Conservation (phyloP, 1,140 invertebrate genomes). For the Globodera ellingtonae region DNA sequence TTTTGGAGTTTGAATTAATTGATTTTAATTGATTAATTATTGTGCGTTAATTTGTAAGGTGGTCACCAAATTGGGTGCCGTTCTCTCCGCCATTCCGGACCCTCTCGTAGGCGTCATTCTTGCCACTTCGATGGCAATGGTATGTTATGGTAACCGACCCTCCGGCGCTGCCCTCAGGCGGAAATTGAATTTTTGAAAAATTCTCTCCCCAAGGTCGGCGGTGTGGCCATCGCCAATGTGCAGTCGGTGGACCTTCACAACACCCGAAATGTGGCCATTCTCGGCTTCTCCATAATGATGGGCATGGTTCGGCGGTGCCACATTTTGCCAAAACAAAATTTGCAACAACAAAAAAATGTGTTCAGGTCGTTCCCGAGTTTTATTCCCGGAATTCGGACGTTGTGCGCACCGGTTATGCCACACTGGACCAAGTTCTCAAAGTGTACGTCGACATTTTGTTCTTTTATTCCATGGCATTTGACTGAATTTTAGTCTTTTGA, state of each 20-base stretch:
- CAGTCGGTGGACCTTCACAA: conserved; percentile 65
- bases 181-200: no score
- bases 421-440: conserved; percentile 42
- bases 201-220: conserved; percentile 58
- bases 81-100: conserved; percentile 63
- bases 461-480: background rate
- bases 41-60: conserved; percentile 11
- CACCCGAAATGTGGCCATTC: conserved; percentile 66
- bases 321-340: background rate
- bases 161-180: no score
- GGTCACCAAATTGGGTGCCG: conserved; percentile 56
- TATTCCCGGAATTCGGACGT: conserved; percentile 25
- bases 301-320: conserved; percentile 50
- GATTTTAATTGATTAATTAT: background rate
- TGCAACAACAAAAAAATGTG: background rate
- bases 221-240: conserved; percentile 62
- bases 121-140: conserved; percentile 66
- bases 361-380: conserved; percentile 53
- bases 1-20: conserved; percentile 42
- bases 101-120: conserved; percentile 63
- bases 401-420: conserved; percentile 12
- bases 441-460: conserved; percentile 3
- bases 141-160: background rate
- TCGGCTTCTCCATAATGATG: conserved; percentile 67
- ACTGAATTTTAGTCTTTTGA: conserved; percentile 39